These are phyloP conservation scores for Phania funesta DNA, from an alignment of 2,888 invertebrate genomes.

Conservation along the genomic window DNA sequence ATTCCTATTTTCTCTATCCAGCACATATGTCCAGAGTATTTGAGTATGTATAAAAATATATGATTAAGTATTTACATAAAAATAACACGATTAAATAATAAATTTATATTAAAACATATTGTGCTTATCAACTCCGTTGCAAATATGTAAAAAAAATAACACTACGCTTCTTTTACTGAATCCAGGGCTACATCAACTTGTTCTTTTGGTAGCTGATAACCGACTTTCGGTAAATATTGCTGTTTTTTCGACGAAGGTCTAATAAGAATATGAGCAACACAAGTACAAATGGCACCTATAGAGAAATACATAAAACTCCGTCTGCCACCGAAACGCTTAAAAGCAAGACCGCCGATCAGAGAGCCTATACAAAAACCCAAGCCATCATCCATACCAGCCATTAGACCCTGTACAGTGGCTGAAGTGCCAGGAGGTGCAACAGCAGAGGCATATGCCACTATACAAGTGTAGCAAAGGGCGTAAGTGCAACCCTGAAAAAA, in stretches of 20 bases:
- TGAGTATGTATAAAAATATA: too few species aligned
- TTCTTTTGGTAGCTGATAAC: constrained; percentile 74
- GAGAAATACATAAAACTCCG: constrained; percentile 82
- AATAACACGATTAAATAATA: too few species aligned
- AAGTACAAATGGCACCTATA: constrained; percentile 75
- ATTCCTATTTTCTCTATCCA: too few species aligned
- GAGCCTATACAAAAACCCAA: constrained; percentile 90
- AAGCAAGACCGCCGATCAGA: constrained; percentile 86
- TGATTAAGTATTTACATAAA: too few species aligned
- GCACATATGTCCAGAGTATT: too few species aligned
- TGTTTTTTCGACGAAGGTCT: constrained; percentile 77
- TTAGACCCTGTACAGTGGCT: constrained; percentile 91
- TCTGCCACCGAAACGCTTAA: constrained; percentile 84
- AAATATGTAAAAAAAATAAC: background rate
- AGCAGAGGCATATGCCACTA: constrained; percentile 86
- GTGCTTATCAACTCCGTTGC: too few species aligned
- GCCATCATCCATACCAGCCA: constrained; percentile 94
- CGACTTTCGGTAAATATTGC: constrained; percentile 76
- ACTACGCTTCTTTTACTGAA: constrained; percentile 20
- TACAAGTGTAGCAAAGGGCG: constrained; percentile 90
- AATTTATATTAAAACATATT: too few species aligned
- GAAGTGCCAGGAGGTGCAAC: constrained; percentile 87
- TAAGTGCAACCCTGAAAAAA: constrained; percentile 93
- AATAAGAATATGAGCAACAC: constrained; percentile 77
- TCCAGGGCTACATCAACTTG: constrained; percentile 63